Conservation (phyloP, 2,797 vertebrate species). For the Monodelphis domestica region DNA sequence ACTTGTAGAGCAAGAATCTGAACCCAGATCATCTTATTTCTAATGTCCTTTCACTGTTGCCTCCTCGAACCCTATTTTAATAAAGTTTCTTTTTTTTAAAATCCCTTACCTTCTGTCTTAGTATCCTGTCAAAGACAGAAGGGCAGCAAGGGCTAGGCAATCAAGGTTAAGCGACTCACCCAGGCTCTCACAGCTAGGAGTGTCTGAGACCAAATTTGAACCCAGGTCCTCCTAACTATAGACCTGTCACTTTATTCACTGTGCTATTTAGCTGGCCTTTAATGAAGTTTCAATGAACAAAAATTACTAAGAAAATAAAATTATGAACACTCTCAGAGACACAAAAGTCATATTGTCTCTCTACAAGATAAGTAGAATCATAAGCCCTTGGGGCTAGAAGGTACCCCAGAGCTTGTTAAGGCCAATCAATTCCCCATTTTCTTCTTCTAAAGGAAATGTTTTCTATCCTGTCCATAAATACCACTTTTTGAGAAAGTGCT, state of each 20-base stretch:
- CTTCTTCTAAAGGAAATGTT: neutral
- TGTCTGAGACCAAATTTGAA: no score
- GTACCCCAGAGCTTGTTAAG: neutral
- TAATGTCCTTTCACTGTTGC: neutral
- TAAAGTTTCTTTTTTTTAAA: no score
- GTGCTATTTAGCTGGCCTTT: neutral
- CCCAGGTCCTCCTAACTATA: no score
- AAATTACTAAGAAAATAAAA: neutral
- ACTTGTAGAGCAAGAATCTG: neutral
- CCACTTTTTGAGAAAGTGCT: neutral
- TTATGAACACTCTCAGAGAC: neutral
- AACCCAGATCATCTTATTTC: neutral
- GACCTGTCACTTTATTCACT: no score
- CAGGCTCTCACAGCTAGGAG: no score
- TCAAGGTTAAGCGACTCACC: no score
- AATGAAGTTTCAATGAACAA: neutral
- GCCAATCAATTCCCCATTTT: neutral
- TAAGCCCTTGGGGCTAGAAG: neutral
- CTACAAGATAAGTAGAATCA: neutral
- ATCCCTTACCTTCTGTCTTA: no score
- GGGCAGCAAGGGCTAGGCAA: no score
- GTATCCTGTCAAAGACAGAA: no score
- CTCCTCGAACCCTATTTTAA: neutral
- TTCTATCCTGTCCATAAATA: constrained; percentile 3
- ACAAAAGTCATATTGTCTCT: neutral